Base-by-base conservation (phyloP, 2,888 invertebrate genomes). In the Fissipunctia ypsillon region DNA sequence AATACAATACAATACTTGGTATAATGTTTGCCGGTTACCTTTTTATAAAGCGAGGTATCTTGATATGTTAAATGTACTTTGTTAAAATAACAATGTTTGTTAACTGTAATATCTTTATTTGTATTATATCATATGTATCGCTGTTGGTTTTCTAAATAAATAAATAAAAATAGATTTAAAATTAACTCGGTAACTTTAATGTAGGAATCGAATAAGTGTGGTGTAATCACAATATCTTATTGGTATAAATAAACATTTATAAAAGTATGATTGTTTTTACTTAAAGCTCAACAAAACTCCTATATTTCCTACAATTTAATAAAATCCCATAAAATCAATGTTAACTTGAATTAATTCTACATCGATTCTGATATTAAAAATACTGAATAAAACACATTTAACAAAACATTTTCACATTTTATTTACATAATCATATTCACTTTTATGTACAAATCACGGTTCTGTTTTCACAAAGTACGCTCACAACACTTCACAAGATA, bases 381-480 rank as follows among this genome's bases (percentile, higher is more conserved):
- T 76, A 61, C 57, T 52, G n/a, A 79, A 81, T 70, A 68, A 81
- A 84, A 80, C 52, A 25, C 54, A 7, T 12, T 19, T 16, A 60
- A 31, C 25, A 69, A 66, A 69, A 64, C 80, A 71, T 59, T 35
- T 69, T 84, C 76, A 71, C 81, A 69, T 69, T 81, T 80, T 81
- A 81, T 81, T 84, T 81, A 81, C 81, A 81, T 65, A 69, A 68
- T 60, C 64, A 78, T 52, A 45, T 73, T 78, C 67, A 84, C 81
- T 73, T 73, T 41, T 76, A 84, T 81, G 52, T 75, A 81, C 84
- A 81, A 35, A 52, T 78, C 63, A 64, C 54, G 25, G 7, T 61
- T 65, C 25, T 41, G 22, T 54, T 50, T 71, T 78, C 69, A 56
- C 59, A 31, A 35, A 19, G 22, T n/a, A 72, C 69, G 59, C 14